Evolutionary conservation across 2,113 vertebrate genomes (phyloP).

Genomic region (Rhizomys pruinosus): DNA sequence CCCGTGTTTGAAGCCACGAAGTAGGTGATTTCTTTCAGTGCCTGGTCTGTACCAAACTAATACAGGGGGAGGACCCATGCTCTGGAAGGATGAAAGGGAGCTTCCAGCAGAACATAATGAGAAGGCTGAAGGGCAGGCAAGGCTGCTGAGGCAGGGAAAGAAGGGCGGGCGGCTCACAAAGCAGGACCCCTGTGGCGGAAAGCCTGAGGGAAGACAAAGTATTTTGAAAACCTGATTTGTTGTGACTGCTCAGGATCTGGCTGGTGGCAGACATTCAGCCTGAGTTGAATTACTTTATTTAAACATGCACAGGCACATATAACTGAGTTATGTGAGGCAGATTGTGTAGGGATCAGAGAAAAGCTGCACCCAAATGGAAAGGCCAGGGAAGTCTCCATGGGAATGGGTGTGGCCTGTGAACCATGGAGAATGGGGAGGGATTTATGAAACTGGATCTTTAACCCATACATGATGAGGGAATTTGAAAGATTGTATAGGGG

Average conservation of each 20-base stretch:
- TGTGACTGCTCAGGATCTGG: not conserved
- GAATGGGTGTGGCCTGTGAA: not conserved
- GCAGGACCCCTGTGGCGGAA: not conserved
- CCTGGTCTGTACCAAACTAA: not conserved
- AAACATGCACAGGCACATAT: no score
- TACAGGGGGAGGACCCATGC: no score
- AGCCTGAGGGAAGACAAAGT: not conserved
- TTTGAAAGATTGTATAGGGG: not conserved
- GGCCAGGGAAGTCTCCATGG: not conserved
- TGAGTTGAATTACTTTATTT: not conserved
- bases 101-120: not conserved
- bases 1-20: no score
- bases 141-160: not conserved
- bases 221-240: not conserved
- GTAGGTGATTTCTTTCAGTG: not conserved
- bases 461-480: not conserved
- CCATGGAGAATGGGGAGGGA: rapidly evolving
- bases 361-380: not conserved
- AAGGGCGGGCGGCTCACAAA: not conserved
- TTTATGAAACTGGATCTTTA: not conserved
- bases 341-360: not conserved
- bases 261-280: not conserved
- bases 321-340: not conserved
- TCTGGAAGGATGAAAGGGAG: not conserved
- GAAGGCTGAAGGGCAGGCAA: not conserved